Base-by-base conservation (phyloP, 2,888 invertebrate species). In the Tyria jacobaeae region DNA sequence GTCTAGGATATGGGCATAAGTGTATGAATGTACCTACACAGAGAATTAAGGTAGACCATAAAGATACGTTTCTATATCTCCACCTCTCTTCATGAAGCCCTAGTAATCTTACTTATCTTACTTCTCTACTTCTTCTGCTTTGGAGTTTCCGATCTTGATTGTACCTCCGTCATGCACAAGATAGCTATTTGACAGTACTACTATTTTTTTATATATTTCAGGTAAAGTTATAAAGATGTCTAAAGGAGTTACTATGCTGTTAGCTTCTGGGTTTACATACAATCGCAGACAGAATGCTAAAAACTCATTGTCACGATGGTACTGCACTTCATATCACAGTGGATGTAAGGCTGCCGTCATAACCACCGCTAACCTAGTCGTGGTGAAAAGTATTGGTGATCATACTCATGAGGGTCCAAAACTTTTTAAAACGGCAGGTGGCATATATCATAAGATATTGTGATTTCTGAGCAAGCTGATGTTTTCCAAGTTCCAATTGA, bases 271-370 rank as follows among this genome's bases (percentile, higher is more conserved):
- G 3, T 76, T 75, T 51, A 71, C 77, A 14, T 86, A 78, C 74
- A 84, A 84, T 63, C 71, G 80, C 21, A 73, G 76, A 34, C 62
- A 72, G 9, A 57, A 51, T n/a, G 59, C 65, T 1, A 67, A 56
- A 47, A 39, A 62, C 39, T 53, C 59, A 14, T 55, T 62, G 7
- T 68, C 48, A 21, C 56, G 70, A 9, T 78, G 77, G 77, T 76
- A 75, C 47, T 79, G 79, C 56, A 17, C 64, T 9, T 37, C 27
- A 15, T 79, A 79, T 63, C 76, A 76, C 39, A 61, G 24, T 5
- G 70, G 68, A 14, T 79, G 78, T 55, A 70, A 51, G 49, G 73
- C 71, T 1, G 61, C 64, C 12, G 48, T 73, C 15, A 24, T 53
- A 17, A 71, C 68, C 7, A 60, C 52, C 15, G 37, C 47, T 3